phyloP scores from a whole-genome alignment of 2,113 vertebrate species.

The Casuarius casuarius region DNA sequence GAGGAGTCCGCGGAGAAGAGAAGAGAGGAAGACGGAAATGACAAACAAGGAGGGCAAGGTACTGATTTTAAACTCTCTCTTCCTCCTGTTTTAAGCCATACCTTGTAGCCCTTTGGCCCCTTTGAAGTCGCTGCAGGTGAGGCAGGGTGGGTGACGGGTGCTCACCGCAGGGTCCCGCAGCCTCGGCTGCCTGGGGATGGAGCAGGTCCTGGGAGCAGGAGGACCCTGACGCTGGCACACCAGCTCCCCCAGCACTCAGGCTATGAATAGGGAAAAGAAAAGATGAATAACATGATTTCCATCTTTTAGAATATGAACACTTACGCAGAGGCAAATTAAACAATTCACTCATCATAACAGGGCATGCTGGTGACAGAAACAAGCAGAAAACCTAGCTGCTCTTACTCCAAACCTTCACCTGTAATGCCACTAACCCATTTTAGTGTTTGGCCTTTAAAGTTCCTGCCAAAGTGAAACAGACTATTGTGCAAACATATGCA shows the following conservation, averaged over 20 bases:
- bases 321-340: neutral
- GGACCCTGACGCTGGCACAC: neutral
- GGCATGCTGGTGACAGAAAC: neutral
- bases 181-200: rapidly evolving
- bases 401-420: neutral
- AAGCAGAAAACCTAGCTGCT: neutral
- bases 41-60: neutral
- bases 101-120: neutral
- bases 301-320: neutral
- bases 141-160: neutral
- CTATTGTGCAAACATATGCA: neutral
- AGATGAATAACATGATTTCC: neutral
- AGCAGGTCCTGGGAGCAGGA: neutral
- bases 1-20: neutral
- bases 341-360: neutral
- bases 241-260: neutral
- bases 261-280: neutral
- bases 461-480: neutral
- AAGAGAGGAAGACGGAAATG: neutral
- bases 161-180: rapidly evolving
- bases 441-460: neutral
- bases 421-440: neutral
- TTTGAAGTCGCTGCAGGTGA: neutral
- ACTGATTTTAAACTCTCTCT: neutral
- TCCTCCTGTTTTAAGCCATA: neutral